These are phyloP conservation scores for Axis porcinus DNA, from an alignment of 2,113 vertebrate species.

Conservation along the genomic window DNA sequence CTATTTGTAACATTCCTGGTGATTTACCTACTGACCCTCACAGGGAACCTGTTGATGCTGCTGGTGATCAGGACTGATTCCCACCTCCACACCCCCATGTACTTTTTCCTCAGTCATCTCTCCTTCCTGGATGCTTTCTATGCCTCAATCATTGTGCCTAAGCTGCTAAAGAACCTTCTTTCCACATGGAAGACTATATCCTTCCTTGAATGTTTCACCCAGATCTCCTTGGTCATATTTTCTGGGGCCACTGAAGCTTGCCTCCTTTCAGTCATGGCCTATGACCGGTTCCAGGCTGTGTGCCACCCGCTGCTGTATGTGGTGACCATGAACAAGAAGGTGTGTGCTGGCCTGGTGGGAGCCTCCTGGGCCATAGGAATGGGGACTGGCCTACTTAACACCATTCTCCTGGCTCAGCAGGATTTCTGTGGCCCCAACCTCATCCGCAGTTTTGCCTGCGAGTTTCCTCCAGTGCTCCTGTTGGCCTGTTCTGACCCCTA, in stretches of 20 bases:
- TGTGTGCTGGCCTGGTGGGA: not conserved
- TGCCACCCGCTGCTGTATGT: conserved; percentile 59
- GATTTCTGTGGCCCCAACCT: conserved; percentile 47
- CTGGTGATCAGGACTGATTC: not conserved
- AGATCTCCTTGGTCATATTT: conserved; percentile 51
- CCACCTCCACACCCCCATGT: conserved; percentile 47
- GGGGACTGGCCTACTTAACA: not conserved
- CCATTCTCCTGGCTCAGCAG: conserved; percentile 42
- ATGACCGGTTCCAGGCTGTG: conserved; percentile 65
- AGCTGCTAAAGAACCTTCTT: conserved; percentile 43
- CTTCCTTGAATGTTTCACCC: conserved; percentile 40
- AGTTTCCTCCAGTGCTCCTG: conserved; percentile 55
- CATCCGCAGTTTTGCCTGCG: conserved; percentile 10
- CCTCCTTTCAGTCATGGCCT: conserved; percentile 68
- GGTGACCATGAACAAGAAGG: conserved; percentile 44
- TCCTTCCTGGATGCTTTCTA: conserved; percentile 69
- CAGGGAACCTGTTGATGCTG: conserved; percentile 55
- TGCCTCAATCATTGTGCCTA: conserved; percentile 52
- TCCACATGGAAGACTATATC: conserved; percentile 33
- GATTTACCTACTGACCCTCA: conserved; percentile 47
- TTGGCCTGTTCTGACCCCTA: conserved; percentile 58
- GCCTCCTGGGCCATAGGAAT: conserved; percentile 14
- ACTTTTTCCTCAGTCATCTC: conserved; percentile 69
- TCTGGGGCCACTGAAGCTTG: conserved; percentile 53
- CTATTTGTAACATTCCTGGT: conserved; percentile 38